Base-by-base conservation (phyloP, 2,113 vertebrate genomes). In the Bos taurus region DNA sequence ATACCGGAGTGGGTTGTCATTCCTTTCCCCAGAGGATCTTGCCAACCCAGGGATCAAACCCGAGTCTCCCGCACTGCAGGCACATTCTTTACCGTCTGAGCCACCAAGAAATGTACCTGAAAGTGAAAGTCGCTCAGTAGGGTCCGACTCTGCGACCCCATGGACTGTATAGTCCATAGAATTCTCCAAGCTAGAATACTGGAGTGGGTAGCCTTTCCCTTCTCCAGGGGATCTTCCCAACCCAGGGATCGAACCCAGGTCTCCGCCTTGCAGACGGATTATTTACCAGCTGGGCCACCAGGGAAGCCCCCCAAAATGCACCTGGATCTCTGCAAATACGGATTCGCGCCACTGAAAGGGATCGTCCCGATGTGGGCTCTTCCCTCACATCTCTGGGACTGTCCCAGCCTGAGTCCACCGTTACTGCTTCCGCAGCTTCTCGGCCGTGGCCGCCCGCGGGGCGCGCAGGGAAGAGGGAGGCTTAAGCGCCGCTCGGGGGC, bases 401-500 rank as follows among this genome's bases (percentile, higher is more conserved):
- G 40, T 26, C 84, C 40, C 46, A 30, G n/a, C 43, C 10, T 57
- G 67, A 36, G 36, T 40, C 71, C 81, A 25, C 4, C 19, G 4
- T 81, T 89, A 52, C 0, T 36, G 23, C 36, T 74, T 21, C 33
- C 9, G 2, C 30, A 25, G 33, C 30, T 57, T 57, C 26, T 43
- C 33, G 16, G 6, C 16, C 23, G 2, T 54, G 46, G 52, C 40
- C 19, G 16, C 21, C 10, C 33, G 12, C 6, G 1, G 4, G 26
- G 60, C 3, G 11, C 19, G 2, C 48, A 12, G 26, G n/a, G 23
- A 5, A 19, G 23, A 28, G 56, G 7, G 15, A 28, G 3, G 25
- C 0, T 62, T 19, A 36, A 3, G 9, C 19, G 40, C 7, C 7
- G 26, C 33, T 43, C 1, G 16, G 40, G 33, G 3, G 3, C 7